A percentile compares a stretch with the other conserved stretches of the same genome.
These are phyloP conservation scores for Bucco capensis DNA, from an alignment of 2,113 vertebrate species.

Conservation along the genomic window DNA sequence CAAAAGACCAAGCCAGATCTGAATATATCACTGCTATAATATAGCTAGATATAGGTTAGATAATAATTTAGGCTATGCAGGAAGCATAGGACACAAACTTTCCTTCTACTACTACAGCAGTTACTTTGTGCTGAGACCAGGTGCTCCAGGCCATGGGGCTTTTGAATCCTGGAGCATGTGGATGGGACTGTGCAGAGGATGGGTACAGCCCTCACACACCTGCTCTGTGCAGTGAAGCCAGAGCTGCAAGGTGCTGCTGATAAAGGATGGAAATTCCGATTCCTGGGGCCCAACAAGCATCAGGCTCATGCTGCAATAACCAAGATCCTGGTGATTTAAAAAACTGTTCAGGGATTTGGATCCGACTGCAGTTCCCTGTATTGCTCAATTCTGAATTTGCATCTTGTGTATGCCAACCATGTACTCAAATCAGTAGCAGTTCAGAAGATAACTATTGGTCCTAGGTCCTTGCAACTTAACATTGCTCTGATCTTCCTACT, in stretches of 20 bases:
- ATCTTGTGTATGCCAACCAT: neutral
- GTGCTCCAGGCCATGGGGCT: neutral
- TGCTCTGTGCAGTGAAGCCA: neutral
- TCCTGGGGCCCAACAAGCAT: neutral
- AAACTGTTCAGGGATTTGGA: neutral
- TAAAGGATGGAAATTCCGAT: neutral
- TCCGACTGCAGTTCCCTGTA: neutral
- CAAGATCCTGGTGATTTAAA: neutral
- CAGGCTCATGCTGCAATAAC: neutral
- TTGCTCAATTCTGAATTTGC: neutral
- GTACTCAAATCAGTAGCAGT: neutral
- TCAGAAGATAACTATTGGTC: neutral
- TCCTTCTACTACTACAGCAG: neutral
- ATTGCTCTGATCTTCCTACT: neutral
- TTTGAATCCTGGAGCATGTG: neutral
- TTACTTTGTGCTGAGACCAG: neutral
- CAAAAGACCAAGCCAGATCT: neutral
- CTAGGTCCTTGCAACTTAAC: neutral
- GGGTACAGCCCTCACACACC: rapidly evolving
- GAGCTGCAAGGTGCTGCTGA: neutral
- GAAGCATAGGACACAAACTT: neutral
- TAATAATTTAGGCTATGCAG: neutral
- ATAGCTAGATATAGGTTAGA: neutral
- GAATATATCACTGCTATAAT: neutral
- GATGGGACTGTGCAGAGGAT: neutral